These are phyloP conservation scores for Drosophila subsilvestris DNA, from an alignment of 2,888 invertebrate genomes.

Conservation along the genomic window DNA sequence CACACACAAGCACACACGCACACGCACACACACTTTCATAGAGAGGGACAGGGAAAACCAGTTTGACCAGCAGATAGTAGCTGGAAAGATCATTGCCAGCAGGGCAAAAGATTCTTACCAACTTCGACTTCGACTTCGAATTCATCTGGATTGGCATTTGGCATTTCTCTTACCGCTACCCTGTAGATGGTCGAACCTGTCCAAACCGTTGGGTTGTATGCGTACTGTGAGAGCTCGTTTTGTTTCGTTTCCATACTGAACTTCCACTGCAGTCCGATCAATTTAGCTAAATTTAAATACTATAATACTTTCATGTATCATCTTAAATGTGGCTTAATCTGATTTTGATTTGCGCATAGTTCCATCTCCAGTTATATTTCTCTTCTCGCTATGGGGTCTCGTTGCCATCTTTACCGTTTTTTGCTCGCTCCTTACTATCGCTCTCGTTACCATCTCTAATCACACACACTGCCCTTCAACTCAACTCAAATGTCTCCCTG, in stretches of 20 bases:
- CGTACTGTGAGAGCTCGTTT: not conserved
- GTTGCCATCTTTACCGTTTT: not conserved
- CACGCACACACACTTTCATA: not conserved
- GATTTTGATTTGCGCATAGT: no score
- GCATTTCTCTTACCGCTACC: slow-evolving; percentile 32
- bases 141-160: slow-evolving; percentile 28
- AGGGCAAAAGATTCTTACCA: slow-evolving; percentile 49
- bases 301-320: not conserved
- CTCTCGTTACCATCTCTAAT: not conserved
- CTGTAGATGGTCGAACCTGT: slow-evolving; percentile 8
- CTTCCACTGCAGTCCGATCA: no score
- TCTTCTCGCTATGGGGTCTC: not conserved
- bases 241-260: not conserved
- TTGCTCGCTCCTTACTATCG: not conserved
- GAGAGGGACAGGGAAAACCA: slow-evolving; percentile 48
- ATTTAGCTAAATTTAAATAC: not conserved
- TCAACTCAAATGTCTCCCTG: not conserved
- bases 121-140: slow-evolving; percentile 2
- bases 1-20: not conserved
- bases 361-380: no score
- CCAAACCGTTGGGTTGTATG: not conserved
- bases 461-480: not conserved
- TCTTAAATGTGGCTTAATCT: not conserved
- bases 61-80: slow-evolving; percentile 66
- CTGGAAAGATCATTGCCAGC: slow-evolving; percentile 37